These are phyloP conservation scores for Cyphomyrus plagiostoma DNA, from an alignment of 2,113 vertebrate species.

Conservation along the genomic window DNA sequence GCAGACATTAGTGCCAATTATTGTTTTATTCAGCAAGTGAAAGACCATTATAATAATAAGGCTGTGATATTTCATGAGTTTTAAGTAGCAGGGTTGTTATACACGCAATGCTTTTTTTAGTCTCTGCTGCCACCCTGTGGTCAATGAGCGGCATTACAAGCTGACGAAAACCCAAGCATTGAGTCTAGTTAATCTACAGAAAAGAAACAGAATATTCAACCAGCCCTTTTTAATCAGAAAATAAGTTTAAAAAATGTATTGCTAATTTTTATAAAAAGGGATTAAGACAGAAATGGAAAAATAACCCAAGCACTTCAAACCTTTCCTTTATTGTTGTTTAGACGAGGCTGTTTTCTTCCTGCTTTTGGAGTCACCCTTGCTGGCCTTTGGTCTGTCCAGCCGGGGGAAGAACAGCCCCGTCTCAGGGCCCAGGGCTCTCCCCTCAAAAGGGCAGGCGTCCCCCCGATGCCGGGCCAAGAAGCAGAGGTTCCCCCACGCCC, in stretches of 20 bases:
- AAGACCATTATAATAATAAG: background rate
- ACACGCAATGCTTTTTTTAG: background rate
- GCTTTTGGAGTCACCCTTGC: slow-evolving; percentile 38
- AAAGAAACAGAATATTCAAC: background rate
- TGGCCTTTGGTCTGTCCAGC: slow-evolving; percentile 51
- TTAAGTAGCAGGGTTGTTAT: background rate
- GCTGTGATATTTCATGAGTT: background rate
- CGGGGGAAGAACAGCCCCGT: slow-evolving; percentile 75
- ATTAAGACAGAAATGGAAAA: background rate
- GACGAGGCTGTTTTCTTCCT: slow-evolving; percentile 25
- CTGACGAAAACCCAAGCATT: background rate
- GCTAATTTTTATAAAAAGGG: background rate
- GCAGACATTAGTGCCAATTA: background rate
- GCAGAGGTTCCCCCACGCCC: slow-evolving; percentile 50
- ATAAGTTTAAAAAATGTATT: background rate
- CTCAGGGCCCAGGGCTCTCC: slow-evolving; percentile 72
- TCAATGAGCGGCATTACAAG: background rate
- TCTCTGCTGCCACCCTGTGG: slow-evolving; percentile 3
- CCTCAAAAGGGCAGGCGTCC: slow-evolving; percentile 68
- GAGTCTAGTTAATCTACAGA: background rate
- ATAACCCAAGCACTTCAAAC: background rate
- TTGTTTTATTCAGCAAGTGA: background rate
- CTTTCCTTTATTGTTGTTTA: background rate
- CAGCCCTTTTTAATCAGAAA: background rate
- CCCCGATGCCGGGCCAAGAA: slow-evolving; percentile 69